Evolutionary conservation across 2,113 vertebrate genomes (phyloP).

Genomic region (Zosterops lateralis): DNA sequence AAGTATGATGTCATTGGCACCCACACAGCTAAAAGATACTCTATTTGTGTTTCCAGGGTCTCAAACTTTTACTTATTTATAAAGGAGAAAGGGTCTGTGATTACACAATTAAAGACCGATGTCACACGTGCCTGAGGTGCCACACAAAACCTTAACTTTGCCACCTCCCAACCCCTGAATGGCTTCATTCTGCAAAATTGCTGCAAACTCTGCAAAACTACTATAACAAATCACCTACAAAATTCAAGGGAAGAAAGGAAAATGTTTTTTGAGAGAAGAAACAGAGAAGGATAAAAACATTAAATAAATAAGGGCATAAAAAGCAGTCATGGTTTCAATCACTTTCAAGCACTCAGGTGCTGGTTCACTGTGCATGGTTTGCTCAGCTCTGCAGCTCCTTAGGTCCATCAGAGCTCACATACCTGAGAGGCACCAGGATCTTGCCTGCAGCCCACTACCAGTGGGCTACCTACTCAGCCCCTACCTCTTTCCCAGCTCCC

Average conservation of each 20-base stretch:
- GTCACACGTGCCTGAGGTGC: not conserved
- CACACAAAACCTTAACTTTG: not conserved
- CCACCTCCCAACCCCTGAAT: not conserved
- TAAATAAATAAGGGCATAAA: not conserved
- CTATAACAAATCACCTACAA: not conserved
- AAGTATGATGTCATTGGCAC: not conserved
- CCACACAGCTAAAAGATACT: not conserved
- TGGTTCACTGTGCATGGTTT: rapidly evolving
- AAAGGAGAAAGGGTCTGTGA: not conserved
- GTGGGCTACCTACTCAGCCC: not conserved
- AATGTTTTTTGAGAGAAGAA: not conserved
- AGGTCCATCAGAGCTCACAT: not conserved
- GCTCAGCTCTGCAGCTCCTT: not conserved
- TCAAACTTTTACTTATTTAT: not conserved
- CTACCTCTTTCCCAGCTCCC: not conserved
- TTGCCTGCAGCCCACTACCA: not conserved
- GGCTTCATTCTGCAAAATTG: not conserved
- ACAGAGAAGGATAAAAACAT: not conserved
- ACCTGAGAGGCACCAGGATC: not conserved
- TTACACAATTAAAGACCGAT: not conserved
- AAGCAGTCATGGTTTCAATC: not conserved
- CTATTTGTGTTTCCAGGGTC: not conserved
- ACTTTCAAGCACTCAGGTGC: not conserved
- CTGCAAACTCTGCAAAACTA: not conserved
- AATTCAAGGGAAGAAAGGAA: not conserved